Evolutionary conservation across 2,797 vertebrate species (phyloP), one percentile per base, ranked within the genome.

Genomic region (Momotus momota): DNA sequence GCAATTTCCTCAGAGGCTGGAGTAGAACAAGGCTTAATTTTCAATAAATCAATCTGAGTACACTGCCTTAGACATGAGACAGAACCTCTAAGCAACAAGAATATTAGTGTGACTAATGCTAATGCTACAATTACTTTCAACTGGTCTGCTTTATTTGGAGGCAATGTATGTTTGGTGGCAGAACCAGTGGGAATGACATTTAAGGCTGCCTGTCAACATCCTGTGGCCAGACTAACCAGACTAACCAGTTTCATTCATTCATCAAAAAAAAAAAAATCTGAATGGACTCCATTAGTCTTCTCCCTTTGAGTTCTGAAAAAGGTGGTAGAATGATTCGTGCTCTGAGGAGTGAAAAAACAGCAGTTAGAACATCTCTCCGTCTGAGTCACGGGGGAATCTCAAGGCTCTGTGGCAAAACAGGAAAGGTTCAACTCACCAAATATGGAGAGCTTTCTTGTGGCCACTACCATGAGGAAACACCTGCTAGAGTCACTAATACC

Each of bases 321-420:
- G 15, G 2, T 54, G 41, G 14, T 9, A 84, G 29, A 64, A 48
- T 0, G 0, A 16, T 67, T 74, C 2, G 1, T 13, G 8, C 55
- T 55, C 35, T 46, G 29, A 41, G 10, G 10, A 70, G 35, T 29
- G 25, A 40, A 15, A 31, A 38, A 26, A 26, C 79, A 65, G 14
- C 13, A 49, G 8, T 1, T 66, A 72, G 43, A 85, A 38, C 10
- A 33, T 64, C 79, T 80, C 19, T 62, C 10, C 14, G 52, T 33
- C 55, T 14, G 29, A 11, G 6, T 61, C 35, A 12, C 26, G 18
- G 10, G 3, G 9, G 3, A 78, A 43, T 22, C 49, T 71, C 77
- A 49, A 16, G 27, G 12, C 13, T 4, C 27, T 41, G 18, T 16
- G 35, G 22, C 14, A 72, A 67, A 88, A 65, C 14, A 87, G 20